Conservation (phyloP, 2,888 invertebrate genomes). For the Sympetrum striolatum region DNA sequence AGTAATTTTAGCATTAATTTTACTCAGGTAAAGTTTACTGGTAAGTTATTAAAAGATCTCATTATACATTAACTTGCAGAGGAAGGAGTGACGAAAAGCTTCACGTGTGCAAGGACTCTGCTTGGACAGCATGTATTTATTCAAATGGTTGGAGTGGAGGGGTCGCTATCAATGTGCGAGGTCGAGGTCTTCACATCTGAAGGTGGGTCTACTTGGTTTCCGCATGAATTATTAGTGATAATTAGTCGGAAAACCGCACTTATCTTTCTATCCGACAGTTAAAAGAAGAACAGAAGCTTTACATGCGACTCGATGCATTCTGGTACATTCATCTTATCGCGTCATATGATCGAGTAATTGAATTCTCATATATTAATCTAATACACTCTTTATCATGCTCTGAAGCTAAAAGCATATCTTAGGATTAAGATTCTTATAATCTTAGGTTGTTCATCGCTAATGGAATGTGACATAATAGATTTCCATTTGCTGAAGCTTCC, state of each 20-base stretch:
- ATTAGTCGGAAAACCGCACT: neutral
- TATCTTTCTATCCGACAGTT: neutral
- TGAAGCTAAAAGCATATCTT: neutral
- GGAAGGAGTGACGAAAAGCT: constrained; percentile 90
- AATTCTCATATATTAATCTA: neutral
- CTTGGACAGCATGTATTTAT: constrained; percentile 88
- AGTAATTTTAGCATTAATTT: neutral
- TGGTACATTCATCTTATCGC: neutral
- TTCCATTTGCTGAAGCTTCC: no score
- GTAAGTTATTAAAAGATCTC: neutral
- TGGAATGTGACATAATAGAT: no score
- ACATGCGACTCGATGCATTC: neutral
- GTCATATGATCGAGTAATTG: neutral
- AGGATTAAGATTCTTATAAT: no score
- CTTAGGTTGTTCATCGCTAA: no score
- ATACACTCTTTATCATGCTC: neutral
- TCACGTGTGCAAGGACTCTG: constrained; percentile 83
- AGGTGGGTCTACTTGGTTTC: constrained; percentile 64
- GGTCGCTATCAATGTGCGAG: constrained; percentile 87
- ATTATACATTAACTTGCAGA: constrained; percentile 64
- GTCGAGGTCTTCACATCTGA: constrained; percentile 92
- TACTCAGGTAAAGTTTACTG: neutral
- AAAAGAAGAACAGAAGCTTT: no score
- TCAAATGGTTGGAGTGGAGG: constrained; percentile 89
- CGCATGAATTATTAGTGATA: neutral